These are phyloP conservation scores for Stigmatopora argus DNA, from an alignment of 2,113 vertebrate species.

Conservation along the genomic window DNA sequence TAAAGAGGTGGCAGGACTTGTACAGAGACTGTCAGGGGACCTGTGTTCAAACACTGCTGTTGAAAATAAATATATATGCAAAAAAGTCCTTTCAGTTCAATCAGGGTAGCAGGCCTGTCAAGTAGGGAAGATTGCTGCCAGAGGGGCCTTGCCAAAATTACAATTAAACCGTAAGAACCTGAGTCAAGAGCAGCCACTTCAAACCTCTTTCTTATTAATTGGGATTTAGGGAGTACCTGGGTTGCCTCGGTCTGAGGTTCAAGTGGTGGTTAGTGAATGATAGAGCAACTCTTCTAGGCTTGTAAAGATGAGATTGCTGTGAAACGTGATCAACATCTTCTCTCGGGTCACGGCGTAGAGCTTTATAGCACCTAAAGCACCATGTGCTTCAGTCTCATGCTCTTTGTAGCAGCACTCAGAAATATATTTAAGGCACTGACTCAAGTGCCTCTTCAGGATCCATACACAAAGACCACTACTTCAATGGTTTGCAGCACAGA, in stretches of 20 bases:
- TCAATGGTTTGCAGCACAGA: constrained; percentile 11
- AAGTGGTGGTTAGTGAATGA: constrained; percentile 71
- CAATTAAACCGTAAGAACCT: constrained; percentile 71
- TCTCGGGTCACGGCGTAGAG: constrained; percentile 56
- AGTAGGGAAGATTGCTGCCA: constrained; percentile 65
- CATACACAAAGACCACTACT: constrained; percentile 17
- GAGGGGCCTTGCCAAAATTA: constrained; percentile 65
- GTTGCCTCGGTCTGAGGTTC: constrained; percentile 67
- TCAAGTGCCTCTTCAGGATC: constrained; percentile 52
- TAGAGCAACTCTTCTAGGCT: constrained; percentile 55
- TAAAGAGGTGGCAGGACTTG: constrained; percentile 6
- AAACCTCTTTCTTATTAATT: constrained; percentile 73
- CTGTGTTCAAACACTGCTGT: constrained; percentile 26
- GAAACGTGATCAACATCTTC: constrained; percentile 72
- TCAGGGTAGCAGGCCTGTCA: constrained; percentile 60
- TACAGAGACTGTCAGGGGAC: constrained; percentile 24
- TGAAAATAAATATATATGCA: constrained; percentile 57
- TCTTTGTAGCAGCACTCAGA: constrained; percentile 53
- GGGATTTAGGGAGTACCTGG: constrained; percentile 71
- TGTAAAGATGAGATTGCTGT: constrained; percentile 68
- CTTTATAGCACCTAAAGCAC: constrained; percentile 32
- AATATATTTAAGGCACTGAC: constrained; percentile 50
- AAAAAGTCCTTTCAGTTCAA: constrained; percentile 57
- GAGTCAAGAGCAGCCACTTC: constrained; percentile 73
- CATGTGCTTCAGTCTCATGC: constrained; percentile 37